Evolutionary conservation across 2,113 vertebrate species (phyloP), one percentile per base, ranked within the genome.

Genomic region (Puma concolor): DNA sequence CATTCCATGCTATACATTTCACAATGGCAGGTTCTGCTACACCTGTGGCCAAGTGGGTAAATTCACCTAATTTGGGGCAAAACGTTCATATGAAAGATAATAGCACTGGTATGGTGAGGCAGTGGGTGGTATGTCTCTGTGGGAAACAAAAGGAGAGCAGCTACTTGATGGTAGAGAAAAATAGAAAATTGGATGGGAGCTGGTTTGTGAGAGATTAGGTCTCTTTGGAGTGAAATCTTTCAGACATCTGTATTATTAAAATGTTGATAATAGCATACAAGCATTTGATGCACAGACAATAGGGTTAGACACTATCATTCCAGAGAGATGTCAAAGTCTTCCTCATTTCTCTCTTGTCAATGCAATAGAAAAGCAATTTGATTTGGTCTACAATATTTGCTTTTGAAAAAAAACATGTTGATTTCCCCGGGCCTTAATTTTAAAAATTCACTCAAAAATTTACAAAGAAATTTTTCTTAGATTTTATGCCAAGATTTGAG

Each of bases 391-490:
- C 93, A 94, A 72, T 82, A 81, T 25, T 74, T 85, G 15, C 50
- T 85, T 97, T 54, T 41, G 57, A 77, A 89, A 92, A 81, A 33
- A 19, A 3, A 44, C 41, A 44, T 19, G 50, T 14, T 96, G 57
- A 48, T 97, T 85, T 76, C 44, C 8, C 48, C 76, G 11, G 27
- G 38, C 31, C n/a, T 79, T 86, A 41, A 0, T 94, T 96, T 69
- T 92, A 33, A 97, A 97, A 95, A 29, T 60, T 87, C 48, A 97
- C 91, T 16, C 6, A 97, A 92, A 97, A 92, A 9, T 88, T 64
- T 33, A 27, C 69, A 38, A 74, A 16, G 88, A 96, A 52, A 74
- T 89, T 0, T 54, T 74, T 92, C 74, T 69, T 27, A 50, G 72
- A 79, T 86, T 77, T 33, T 29, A 97, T 63, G 90, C 4, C 25